Percentiles rank a stretch among this genome's conserved stretches.
phyloP scores from a whole-genome alignment of 2,113 vertebrate genomes.

The Odontophorus gujanensis region DNA sequence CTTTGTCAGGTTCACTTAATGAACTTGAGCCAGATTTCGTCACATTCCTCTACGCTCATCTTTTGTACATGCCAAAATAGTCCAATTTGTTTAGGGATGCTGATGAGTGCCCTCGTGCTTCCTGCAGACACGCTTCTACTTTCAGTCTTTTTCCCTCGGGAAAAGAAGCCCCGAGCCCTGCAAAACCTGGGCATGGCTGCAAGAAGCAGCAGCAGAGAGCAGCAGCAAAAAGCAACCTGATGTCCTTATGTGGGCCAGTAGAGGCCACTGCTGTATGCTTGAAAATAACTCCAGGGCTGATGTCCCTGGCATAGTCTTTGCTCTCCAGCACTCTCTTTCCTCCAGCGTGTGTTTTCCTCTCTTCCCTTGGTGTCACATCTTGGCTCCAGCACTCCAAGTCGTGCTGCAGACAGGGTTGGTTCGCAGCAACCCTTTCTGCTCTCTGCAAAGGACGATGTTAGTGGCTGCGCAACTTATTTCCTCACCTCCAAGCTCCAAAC shows the following conservation, averaged over 20 bases:
- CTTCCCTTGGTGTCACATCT: not conserved
- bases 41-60: not conserved
- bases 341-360: not conserved
- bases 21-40: not conserved
- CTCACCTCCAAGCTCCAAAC: not conserved
- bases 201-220: not conserved
- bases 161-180: not conserved
- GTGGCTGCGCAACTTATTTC: not conserved
- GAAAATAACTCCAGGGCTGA: not conserved
- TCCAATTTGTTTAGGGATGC: not conserved
- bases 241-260: slow-evolving; percentile 36
- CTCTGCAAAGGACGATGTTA: not conserved
- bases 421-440: not conserved
- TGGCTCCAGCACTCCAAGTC: not conserved
- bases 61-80: not conserved
- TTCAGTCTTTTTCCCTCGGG: not conserved
- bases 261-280: slow-evolving; percentile 64
- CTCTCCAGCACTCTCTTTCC: not conserved
- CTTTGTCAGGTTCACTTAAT: not conserved
- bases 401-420: not conserved
- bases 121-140: not conserved
- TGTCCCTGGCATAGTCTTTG: not conserved
- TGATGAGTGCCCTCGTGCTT: accelerated
- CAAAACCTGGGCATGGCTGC: not conserved
- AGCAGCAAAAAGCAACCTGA: not conserved